Evolutionary conservation across 2,113 vertebrate genomes (phyloP).

Genomic region (Microtus ochrogaster): DNA sequence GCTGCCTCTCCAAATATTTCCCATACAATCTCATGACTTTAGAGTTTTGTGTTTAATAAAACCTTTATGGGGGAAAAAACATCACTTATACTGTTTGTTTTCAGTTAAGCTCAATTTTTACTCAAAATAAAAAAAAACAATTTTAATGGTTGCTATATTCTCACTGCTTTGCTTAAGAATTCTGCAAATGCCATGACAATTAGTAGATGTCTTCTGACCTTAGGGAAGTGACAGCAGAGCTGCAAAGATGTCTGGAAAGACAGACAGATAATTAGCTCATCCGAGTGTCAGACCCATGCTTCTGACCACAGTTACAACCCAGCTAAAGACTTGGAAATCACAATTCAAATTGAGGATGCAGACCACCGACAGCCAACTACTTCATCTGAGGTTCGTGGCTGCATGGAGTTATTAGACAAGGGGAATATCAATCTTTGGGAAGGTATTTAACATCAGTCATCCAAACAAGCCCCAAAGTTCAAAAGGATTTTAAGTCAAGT

Average conservation of each 20-base stretch:
- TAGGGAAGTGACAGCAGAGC: neutral
- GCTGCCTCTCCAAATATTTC: constrained; percentile 42
- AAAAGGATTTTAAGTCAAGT: neutral
- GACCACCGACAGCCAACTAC: neutral
- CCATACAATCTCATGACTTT: neutral
- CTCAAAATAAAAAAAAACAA: neutral
- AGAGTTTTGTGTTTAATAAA: constrained; percentile 22
- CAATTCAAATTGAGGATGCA: constrained; percentile 20
- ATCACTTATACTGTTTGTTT: neutral
- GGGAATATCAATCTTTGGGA: neutral
- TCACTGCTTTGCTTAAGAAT: neutral
- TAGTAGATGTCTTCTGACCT: neutral
- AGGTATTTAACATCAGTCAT: constrained; percentile 39
- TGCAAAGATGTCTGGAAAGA: neutral
- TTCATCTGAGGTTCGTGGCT: neutral
- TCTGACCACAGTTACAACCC: neutral
- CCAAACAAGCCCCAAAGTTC: constrained; percentile 8
- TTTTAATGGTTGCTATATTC: neutral
- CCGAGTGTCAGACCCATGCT: neutral
- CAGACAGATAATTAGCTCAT: neutral
- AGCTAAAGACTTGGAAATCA: neutral
- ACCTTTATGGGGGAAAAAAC: neutral
- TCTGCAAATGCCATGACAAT: neutral
- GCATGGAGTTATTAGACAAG: constrained; percentile 45
- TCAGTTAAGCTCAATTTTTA: neutral